Evolutionary conservation across 2,797 vertebrate genomes (phyloP).

Genomic region (Spinus olivaceus): DNA sequence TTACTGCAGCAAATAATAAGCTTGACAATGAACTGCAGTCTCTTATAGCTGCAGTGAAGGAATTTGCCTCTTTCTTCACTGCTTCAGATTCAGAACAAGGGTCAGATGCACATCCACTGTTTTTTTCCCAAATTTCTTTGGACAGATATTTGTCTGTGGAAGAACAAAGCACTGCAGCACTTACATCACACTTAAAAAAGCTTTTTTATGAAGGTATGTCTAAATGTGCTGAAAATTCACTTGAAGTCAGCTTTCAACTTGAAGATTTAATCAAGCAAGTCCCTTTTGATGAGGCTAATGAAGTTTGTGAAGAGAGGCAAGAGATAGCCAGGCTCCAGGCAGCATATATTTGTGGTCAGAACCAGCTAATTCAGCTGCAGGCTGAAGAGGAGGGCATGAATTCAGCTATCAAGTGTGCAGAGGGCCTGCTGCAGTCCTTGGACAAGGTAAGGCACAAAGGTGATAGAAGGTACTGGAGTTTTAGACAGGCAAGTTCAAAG

Average conservation of each 20-base stretch:
- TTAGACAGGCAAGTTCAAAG: not conserved
- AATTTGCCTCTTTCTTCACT: slow-evolving; percentile 74
- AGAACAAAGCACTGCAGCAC: slow-evolving; percentile 83
- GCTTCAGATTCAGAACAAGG: slow-evolving; percentile 39
- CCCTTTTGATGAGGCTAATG: slow-evolving; percentile 43
- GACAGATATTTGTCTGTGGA: slow-evolving; percentile 83
- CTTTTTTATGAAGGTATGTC: slow-evolving; percentile 78
- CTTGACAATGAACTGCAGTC: slow-evolving; percentile 78
- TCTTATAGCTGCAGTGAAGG: slow-evolving; percentile 72
- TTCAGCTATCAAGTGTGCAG: slow-evolving; percentile 79
- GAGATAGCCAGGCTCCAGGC: slow-evolving; percentile 86
- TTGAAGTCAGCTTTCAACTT: slow-evolving; percentile 77
- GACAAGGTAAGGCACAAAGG: slow-evolving; percentile 59
- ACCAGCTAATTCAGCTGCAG: slow-evolving; percentile 81
- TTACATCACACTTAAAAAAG: slow-evolving; percentile 78
- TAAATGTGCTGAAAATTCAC: slow-evolving; percentile 79
- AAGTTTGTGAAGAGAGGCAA: slow-evolving; percentile 64
- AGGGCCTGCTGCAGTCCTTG: slow-evolving; percentile 72
- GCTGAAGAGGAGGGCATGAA: slow-evolving; percentile 78
- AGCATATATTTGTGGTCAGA: slow-evolving; percentile 81
- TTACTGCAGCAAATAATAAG: slow-evolving; percentile 76
- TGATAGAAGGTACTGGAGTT: not conserved
- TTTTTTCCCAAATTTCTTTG: slow-evolving; percentile 83
- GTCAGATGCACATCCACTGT: slow-evolving; percentile 31
- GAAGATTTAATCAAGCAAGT: slow-evolving; percentile 73